Conservation (phyloP, 2,888 invertebrate genomes). For the Candidula unifasciata region DNA sequence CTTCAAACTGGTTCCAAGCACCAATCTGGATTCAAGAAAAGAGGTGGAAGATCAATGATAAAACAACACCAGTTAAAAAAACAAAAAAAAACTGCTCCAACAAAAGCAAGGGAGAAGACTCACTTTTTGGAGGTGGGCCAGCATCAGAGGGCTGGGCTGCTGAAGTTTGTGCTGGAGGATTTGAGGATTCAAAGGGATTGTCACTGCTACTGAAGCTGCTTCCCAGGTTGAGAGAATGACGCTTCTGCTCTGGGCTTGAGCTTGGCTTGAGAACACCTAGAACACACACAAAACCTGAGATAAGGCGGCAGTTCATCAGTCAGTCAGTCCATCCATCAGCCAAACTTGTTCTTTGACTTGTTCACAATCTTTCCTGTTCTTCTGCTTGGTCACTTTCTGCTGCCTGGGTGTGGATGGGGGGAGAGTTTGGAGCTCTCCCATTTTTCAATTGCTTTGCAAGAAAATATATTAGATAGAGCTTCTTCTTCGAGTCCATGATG, state of each 20-base stretch:
- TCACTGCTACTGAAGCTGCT: slow-evolving; percentile 58
- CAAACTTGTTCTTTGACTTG: too few species aligned
- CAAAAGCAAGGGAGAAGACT: neutral
- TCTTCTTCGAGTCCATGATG: too few species aligned
- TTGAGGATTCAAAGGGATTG: slow-evolving; percentile 58
- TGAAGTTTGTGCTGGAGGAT: slow-evolving; percentile 52
- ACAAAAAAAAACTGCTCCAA: neutral
- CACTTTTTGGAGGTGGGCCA: slow-evolving; percentile 64
- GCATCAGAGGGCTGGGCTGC: slow-evolving; percentile 55
- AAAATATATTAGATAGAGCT: too few species aligned
- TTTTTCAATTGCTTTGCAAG: too few species aligned
- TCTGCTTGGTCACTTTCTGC: too few species aligned
- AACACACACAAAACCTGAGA: slow-evolving; percentile 25
- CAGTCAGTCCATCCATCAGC: too few species aligned
- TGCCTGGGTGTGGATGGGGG: too few species aligned
- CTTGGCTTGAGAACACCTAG: slow-evolving; percentile 72
- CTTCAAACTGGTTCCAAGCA: too few species aligned
- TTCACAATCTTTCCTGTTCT: too few species aligned
- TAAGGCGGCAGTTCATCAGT: too few species aligned
- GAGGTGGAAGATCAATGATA: neutral
- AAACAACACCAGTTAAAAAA: neutral
- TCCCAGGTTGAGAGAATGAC: slow-evolving; percentile 63
- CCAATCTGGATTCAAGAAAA: too few species aligned
- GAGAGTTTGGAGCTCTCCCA: too few species aligned
- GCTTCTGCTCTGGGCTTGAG: slow-evolving; percentile 67